phyloP scores from a whole-genome alignment of 2,113 vertebrate species.

The Hippoglossus stenolepis region DNA sequence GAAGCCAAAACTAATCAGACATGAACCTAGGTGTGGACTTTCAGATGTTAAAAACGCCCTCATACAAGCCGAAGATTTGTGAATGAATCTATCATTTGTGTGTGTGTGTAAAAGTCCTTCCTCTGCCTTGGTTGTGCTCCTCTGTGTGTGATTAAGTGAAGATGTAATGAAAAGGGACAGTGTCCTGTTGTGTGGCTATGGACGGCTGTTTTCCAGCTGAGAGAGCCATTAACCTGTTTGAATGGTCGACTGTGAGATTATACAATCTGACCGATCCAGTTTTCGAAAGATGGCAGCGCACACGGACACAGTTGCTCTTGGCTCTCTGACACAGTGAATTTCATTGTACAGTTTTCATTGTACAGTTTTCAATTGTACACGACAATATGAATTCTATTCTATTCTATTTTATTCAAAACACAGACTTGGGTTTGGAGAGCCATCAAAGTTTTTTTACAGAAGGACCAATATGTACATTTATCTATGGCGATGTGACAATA shows the following conservation, averaged over 20 bases:
- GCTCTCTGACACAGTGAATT: too few species aligned
- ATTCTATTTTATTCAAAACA: neutral
- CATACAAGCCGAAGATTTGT: too few species aligned
- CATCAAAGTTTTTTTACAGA: constrained; percentile 15
- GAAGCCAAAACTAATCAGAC: too few species aligned
- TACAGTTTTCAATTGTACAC: too few species aligned
- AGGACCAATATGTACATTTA: constrained; percentile 2
- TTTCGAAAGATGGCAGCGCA: too few species aligned
- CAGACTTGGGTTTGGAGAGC: neutral
- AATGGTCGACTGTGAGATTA: constrained; percentile 36
- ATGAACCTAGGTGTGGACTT: too few species aligned
- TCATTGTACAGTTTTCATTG: too few species aligned
- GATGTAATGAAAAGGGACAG: constrained; percentile 56
- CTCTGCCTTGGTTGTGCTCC: neutral
- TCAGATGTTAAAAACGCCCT: too few species aligned
- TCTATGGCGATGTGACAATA: neutral
- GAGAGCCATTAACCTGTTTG: constrained; percentile 59
- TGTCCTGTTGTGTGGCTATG: constrained; percentile 41
- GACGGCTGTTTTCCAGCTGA: constrained; percentile 55
- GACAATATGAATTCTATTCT: neutral
- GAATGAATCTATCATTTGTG: neutral
- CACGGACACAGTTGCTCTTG: too few species aligned
- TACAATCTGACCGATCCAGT: constrained; percentile 3
- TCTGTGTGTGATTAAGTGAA: constrained; percentile 48
- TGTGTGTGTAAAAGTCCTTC: neutral